Percentiles rank a stretch among this genome's conserved stretches.
These are phyloP conservation scores for Chrysemys picta DNA, from an alignment of 2,113 vertebrate species.

Conservation along the genomic window DNA sequence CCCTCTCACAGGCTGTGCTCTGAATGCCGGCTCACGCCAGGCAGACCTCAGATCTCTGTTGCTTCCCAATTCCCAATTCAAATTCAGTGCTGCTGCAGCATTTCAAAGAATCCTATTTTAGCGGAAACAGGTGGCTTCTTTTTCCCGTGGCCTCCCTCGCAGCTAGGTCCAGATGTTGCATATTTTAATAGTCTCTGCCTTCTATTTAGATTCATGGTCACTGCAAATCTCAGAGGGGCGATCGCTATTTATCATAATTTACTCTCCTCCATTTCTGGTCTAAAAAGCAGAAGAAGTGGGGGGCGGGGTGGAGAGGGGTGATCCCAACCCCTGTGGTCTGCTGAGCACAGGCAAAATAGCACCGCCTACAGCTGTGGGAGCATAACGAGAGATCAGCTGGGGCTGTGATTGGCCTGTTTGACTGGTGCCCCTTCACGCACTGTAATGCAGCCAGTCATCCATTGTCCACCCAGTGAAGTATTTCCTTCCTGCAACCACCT, in stretches of 20 bases:
- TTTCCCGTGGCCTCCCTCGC: neutral
- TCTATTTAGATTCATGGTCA: neutral
- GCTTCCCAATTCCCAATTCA: neutral
- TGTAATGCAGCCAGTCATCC: neutral
- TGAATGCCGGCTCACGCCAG: neutral
- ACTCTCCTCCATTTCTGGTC: slow-evolving; percentile 4
- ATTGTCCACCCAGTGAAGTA: neutral
- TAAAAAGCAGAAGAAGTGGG: neutral
- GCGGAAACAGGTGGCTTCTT: accelerated
- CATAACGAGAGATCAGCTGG: neutral
- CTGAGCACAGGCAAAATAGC: neutral
- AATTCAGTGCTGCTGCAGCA: neutral
- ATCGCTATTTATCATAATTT: slow-evolving; percentile 19
- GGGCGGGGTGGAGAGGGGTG: neutral
- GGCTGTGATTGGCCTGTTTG: neutral
- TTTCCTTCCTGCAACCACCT: neutral
- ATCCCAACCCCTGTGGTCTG: neutral
- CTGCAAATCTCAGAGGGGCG: neutral
- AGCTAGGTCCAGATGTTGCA: neutral
- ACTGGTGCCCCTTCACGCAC: neutral
- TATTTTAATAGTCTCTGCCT: neutral
- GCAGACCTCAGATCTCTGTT: neutral
- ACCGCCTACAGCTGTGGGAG: neutral
- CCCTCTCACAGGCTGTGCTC: neutral
- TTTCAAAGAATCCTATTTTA: neutral